phyloP scores from a whole-genome alignment of 2,888 invertebrate species.

The Eupithecia tripunctaria region DNA sequence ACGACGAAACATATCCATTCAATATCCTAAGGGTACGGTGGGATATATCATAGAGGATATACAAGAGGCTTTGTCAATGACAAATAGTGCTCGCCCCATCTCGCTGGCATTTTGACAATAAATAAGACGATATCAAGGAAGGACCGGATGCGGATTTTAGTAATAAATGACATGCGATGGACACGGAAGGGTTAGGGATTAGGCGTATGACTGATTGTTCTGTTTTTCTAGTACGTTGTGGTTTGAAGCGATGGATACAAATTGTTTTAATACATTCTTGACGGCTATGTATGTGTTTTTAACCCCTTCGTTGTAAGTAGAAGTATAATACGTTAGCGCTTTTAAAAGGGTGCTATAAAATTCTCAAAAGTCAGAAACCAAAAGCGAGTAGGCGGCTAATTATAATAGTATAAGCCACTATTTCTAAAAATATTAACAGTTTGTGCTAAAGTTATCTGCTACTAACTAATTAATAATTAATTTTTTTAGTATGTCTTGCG shows the following conservation, averaged over 20 bases:
- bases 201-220: constrained; percentile 67
- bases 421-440: no score
- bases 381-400: no score
- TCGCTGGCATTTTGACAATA: constrained; percentile 81
- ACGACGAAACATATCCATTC: constrained; percentile 55
- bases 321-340: neutral
- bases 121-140: constrained; percentile 80
- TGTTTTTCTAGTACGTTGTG: constrained; percentile 40
- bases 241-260: constrained; percentile 8
- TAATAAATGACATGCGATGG: constrained; percentile 82
- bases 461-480: no score
- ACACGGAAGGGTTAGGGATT: constrained; percentile 76
- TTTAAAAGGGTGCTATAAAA: neutral
- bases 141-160: constrained; percentile 61
- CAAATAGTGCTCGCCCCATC: constrained; percentile 77
- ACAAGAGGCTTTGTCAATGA: constrained; percentile 79
- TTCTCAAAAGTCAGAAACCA: neutral
- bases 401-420: no score
- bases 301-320: neutral
- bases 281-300: constrained; percentile 1
- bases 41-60: constrained; percentile 49
- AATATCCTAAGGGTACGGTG: constrained; percentile 55
- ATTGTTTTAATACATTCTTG: constrained; percentile 1
- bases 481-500: no score
- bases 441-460: no score